Base-by-base conservation (phyloP, 2,797 vertebrate species). In the Lepus townsendii region DNA sequence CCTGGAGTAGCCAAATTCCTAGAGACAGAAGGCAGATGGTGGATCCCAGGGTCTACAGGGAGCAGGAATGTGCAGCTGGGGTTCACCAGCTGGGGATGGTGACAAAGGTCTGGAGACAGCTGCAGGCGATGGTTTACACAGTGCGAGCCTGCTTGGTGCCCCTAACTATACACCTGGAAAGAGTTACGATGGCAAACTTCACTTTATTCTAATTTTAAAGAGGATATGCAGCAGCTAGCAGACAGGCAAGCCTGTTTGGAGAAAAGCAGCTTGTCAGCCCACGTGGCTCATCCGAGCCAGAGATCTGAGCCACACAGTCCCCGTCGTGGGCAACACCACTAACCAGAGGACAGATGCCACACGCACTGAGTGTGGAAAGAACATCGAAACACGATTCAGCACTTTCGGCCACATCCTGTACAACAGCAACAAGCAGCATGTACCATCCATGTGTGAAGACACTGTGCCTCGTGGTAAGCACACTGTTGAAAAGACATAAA, bases 361-460 rank as follows among this genome's bases (percentile, higher is more conserved):
- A 50, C 7, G 35, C 38, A 63, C 0, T 0, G 16, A 42, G 71
- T 19, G 20, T 22, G 80, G 83, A 86, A 95, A 95, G 83, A 95
- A 94, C 68, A 69, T 75, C 87, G n/a, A 72, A 88, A 83, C 68
- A n/a, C 3, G 50, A 17, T 89, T 94, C 85, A 84, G 93, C 71
- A 27, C 83, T 93, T 95, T 66, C 79, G 52, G 54, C 96, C 94
- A 96, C 96, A 92, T 94, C 89, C 95, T 80, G 86, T 26, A 19
- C 11, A 76, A 80, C 24, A 78, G 88, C 30, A 78, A 54, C 5
- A 57, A 50, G 27, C 19, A 83, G 24, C 54, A 50, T 8, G 54
- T 32, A 22, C 13, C 26, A 38, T 32, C 73, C 77, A 86, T 12
- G 35, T 32, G 63, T 92, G 83, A 79, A 88, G 57, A 71, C 14